Percentiles rank a stretch among this genome's conserved stretches.
Evolutionary conservation across 2,797 vertebrate genomes (phyloP).

Genomic region (Molossus molossus): DNA sequence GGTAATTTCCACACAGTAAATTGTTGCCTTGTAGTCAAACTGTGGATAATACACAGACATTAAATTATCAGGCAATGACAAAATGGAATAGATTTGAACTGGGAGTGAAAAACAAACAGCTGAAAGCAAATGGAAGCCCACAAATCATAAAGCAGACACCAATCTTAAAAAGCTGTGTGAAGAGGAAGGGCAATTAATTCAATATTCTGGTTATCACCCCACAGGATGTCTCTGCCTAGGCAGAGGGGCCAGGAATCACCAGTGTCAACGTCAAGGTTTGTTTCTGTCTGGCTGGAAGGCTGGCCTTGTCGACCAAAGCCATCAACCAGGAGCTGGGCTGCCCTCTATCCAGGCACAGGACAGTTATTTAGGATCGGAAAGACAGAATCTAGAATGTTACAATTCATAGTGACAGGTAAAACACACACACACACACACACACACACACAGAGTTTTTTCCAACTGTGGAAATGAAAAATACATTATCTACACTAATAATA

Average conservation of each 20-base stretch:
- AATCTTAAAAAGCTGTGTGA: background rate
- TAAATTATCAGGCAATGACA: background rate
- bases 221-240: background rate
- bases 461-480: slow-evolving; percentile 14
- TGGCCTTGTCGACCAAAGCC: background rate
- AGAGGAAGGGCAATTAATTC: background rate
- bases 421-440: no score
- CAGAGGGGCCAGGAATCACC: background rate
- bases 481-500: slow-evolving; percentile 33
- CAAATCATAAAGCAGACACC: background rate
- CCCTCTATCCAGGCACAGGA: background rate
- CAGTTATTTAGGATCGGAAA: background rate
- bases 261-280: background rate
- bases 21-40: background rate
- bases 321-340: background rate
- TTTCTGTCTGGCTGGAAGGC: slow-evolving; percentile 1
- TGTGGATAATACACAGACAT: background rate
- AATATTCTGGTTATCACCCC: background rate
- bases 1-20: background rate
- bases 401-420: background rate
- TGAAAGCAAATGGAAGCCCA: background rate
- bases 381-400: background rate
- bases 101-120: slow-evolving; percentile 3
- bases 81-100: slow-evolving; percentile 13
- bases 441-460: background rate